Evolutionary conservation across 2,113 vertebrate species (phyloP).

Genomic region (Pterophyllum scalare): DNA sequence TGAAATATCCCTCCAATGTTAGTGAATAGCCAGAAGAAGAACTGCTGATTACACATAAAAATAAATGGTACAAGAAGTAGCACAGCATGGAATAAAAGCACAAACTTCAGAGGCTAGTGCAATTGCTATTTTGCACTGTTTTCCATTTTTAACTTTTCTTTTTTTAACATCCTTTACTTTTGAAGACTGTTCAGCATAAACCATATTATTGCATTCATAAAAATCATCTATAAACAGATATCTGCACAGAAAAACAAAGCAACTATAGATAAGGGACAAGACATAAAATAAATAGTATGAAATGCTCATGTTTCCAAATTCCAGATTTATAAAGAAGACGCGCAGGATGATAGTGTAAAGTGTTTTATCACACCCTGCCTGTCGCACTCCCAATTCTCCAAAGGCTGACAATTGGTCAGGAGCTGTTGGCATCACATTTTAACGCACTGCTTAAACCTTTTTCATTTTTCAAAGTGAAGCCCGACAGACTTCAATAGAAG

Average conservation of each 20-base stretch:
- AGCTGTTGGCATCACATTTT: slow-evolving; percentile 1
- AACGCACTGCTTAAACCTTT: neutral
- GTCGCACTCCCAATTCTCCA: neutral
- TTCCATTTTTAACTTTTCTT: neutral
- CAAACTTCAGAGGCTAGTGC: slow-evolving; percentile 16
- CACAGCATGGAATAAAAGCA: neutral
- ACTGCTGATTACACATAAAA: neutral
- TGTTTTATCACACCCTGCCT: slow-evolving; percentile 27
- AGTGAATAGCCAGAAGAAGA: neutral
- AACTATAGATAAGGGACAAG: neutral
- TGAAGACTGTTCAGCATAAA: slow-evolving; percentile 14
- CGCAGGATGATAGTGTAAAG: slow-evolving; percentile 21
- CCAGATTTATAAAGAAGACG: slow-evolving; percentile 2
- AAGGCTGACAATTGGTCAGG: neutral
- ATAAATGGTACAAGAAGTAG: neutral
- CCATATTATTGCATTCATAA: slow-evolving; percentile 26
- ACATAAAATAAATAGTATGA: neutral
- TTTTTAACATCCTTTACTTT: neutral
- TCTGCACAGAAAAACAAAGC: neutral
- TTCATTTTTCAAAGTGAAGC: neutral
- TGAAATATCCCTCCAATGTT: slow-evolving; percentile 12
- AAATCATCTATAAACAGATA: slow-evolving; percentile 1
- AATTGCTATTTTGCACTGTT: neutral
- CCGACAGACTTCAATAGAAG: neutral
- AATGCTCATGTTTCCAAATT: neutral